These are phyloP conservation scores for Argynnis bischoffii DNA, from an alignment of 2,888 invertebrate species.

Conservation along the genomic window DNA sequence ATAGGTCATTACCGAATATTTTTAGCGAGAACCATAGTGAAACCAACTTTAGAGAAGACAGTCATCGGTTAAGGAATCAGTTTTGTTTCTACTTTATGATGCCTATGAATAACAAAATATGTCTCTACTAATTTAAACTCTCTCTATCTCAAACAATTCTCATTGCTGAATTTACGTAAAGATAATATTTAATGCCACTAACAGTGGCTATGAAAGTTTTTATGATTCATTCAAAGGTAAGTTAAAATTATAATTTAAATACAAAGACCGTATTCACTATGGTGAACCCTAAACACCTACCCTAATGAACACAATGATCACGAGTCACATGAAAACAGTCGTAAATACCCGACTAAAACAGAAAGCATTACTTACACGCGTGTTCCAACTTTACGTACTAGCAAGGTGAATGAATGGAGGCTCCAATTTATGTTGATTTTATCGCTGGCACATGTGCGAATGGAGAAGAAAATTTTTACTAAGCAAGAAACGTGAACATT, in stretches of 20 bases:
- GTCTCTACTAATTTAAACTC: too few species aligned
- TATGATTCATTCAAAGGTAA: not conserved
- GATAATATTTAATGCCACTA: too few species aligned
- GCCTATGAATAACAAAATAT: too few species aligned
- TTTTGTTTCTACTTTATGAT: too few species aligned
- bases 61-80: too few species aligned
- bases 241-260: conserved; percentile 15
- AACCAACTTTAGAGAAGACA: too few species aligned
- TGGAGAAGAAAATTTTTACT: conserved; percentile 48
- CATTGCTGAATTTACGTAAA: too few species aligned
- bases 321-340: conserved; percentile 28
- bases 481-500: conserved; percentile 17
- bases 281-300: not conserved
- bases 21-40: too few species aligned
- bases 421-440: conserved; percentile 65
- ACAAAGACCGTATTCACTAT: conserved; percentile 6
- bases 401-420: conserved; percentile 43
- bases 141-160: too few species aligned
- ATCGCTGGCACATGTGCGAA: conserved; percentile 54
- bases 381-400: conserved; percentile 31
- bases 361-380: conserved; percentile 52
- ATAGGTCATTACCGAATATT: too few species aligned
- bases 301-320: conserved; percentile 14
- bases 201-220: too few species aligned
- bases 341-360: conserved; percentile 49